Base-by-base conservation (phyloP, 2,888 invertebrate species). In the Rhogogaster chlorosoma region DNA sequence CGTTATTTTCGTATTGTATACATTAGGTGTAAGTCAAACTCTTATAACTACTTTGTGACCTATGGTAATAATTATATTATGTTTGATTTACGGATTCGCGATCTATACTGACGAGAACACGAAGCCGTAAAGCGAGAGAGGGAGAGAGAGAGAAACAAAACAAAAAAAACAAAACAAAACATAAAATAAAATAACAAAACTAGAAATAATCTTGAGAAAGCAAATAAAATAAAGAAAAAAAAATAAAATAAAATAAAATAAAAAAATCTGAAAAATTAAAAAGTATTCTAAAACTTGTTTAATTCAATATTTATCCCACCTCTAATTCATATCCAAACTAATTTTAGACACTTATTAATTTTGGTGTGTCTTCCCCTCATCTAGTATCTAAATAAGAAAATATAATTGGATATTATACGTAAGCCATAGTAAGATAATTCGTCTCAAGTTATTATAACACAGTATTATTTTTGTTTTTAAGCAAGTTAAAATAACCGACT, bases 11-110 rank as follows among this genome's bases (percentile, higher is more conserved):
- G n/a, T 61, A 70, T 38, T 36, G 36, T 70, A n/a, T 36, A 70
- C 18, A 18, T 32, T 70, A 70, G 70, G 38, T 70, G n/a, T 70
- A 70, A 36, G n/a, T 70, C 15, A 61, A 61, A 61, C 61, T 61
- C 26, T 9, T 61, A 61, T 67, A 12, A 67, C 12, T 42, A 18
- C 15, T 10, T 42, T 73, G 42, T 73, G 2, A 38, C 42, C 9
- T 42, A 42, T 67, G 22, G 26, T 73, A 22, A 38, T 73, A 38
- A 42, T 42, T 42, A 12, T 61, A 29, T 61, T 22, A 70, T 42
- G 15, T 77, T 73, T 77, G 45, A 49, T 53, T 77, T 77, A 32
- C 77, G 77, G 53, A 49, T 18, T 77, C 29, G 77, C n/a, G 49
- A 77, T 77, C 77, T 77, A 32, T 26, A 45, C 18, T 77, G 49